Evolutionary conservation across 2,888 invertebrate genomes (phyloP).

Genomic region (Nymphalis urticae): DNA sequence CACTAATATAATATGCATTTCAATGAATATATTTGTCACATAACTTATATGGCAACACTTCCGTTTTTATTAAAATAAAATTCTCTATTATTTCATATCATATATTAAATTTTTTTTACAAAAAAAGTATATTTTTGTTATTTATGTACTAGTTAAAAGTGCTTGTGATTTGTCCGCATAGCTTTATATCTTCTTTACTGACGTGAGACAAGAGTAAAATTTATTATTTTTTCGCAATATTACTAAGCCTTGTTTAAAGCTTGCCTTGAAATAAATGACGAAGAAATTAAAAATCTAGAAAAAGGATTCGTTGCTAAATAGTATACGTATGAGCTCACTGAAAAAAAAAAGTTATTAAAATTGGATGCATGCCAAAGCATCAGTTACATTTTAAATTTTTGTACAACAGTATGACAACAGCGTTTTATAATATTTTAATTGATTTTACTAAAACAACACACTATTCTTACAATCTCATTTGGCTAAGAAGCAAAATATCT

Average conservation of each 20-base stretch:
- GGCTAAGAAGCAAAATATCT: too few species aligned
- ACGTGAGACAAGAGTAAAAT: background rate
- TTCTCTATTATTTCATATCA: too few species aligned
- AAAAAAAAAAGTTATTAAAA: constrained; percentile 2
- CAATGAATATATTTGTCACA: background rate
- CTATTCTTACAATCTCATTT: too few species aligned
- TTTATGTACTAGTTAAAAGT: too few species aligned
- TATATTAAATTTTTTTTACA: too few species aligned
- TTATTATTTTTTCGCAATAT: background rate
- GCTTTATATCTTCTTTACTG: background rate
- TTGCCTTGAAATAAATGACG: background rate
- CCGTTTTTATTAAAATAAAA: too few species aligned
- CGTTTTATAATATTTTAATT: background rate
- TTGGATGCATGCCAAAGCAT: constrained; percentile 7
- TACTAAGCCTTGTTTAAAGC: background rate
- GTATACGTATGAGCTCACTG: background rate
- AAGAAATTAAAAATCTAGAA: too few species aligned
- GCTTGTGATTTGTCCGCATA: too few species aligned
- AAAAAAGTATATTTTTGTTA: too few species aligned
- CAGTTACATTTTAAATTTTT: background rate
- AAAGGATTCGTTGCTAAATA: background rate
- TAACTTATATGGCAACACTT: too few species aligned
- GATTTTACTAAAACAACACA: too few species aligned
- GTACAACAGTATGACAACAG: background rate
- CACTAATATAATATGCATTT: background rate